These are phyloP conservation scores for Galeopterus variegatus DNA, from an alignment of 2,113 vertebrate genomes.

Conservation along the genomic window DNA sequence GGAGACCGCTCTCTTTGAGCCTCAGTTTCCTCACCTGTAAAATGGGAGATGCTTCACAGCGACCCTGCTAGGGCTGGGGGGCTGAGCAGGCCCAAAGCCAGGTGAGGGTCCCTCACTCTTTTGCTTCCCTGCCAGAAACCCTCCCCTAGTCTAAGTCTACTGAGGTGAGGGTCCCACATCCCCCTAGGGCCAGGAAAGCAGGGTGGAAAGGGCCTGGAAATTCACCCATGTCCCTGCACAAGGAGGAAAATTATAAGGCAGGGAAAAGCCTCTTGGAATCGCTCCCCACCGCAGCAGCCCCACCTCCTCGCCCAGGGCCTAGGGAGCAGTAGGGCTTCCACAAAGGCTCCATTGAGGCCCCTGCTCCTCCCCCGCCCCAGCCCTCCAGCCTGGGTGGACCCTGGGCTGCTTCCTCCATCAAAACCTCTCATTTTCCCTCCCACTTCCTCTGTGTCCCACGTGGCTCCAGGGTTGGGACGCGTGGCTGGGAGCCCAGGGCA, in stretches of 20 bases:
- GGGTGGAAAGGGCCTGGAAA: not conserved
- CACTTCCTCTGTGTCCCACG: slow-evolving; percentile 18
- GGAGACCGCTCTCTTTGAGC: not conserved
- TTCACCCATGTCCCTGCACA: not conserved
- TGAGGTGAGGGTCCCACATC: not conserved
- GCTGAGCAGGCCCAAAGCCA: not conserved
- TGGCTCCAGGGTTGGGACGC: not conserved
- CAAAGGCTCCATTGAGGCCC: slow-evolving; percentile 67
- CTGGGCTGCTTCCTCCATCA: not conserved
- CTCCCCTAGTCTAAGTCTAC: not conserved
- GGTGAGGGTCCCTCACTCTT: not conserved
- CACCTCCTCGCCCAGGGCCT: not conserved
- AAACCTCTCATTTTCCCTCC: slow-evolving; percentile 71
- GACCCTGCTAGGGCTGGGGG: not conserved
- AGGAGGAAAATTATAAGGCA: slow-evolving; percentile 71
- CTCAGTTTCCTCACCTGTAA: not conserved
- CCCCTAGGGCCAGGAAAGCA: not conserved
- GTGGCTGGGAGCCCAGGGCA: slow-evolving; percentile 21
- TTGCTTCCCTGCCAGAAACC: not conserved
- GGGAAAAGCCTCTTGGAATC: slow-evolving; percentile 57
- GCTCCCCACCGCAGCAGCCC: not conserved
- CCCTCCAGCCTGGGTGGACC: slow-evolving; percentile 60
- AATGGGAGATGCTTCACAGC: not conserved
- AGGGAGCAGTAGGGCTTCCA: not conserved
- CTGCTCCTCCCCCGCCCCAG: not conserved